These are phyloP conservation scores for Sebastes oblongus DNA, from an alignment of 2,797 vertebrate species.

Conservation along the genomic window DNA sequence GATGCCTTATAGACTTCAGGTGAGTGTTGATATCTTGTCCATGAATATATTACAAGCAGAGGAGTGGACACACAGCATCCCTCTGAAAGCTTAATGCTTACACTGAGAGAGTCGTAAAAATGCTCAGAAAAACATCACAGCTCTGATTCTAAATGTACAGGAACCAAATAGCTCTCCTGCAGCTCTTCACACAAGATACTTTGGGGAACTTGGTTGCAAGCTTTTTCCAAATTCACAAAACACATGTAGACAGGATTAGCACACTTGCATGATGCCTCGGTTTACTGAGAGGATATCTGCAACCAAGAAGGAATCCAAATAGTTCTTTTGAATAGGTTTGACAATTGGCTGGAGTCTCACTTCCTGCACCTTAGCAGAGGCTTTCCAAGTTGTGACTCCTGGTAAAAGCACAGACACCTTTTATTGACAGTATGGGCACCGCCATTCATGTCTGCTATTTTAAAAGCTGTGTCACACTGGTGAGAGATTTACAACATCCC, in stretches of 20 bases:
- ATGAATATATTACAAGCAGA: neutral
- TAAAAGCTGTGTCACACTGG: neutral
- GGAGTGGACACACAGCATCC: neutral
- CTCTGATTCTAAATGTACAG: constrained; percentile 1
- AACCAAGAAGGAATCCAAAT: constrained; percentile 8
- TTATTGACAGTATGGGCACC: neutral
- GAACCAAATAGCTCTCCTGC: neutral
- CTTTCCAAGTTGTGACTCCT: constrained; percentile 10
- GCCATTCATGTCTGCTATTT: neutral
- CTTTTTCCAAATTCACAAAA: constrained; percentile 39
- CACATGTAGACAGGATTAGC: constrained; percentile 19
- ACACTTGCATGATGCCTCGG: neutral
- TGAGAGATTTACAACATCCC: constrained; percentile 1
- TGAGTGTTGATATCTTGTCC: neutral
- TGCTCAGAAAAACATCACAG: neutral
- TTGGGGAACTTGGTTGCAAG: constrained; percentile 5
- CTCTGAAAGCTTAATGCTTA: neutral
- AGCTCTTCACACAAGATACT: constrained; percentile 15
- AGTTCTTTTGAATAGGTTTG: constrained; percentile 12
- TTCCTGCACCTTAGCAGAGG: constrained; percentile 9
- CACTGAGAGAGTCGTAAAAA: neutral
- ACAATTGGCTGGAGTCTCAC: constrained; percentile 9
- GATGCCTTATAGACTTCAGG: neutral
- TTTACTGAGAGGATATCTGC: neutral
- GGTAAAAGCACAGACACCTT: constrained; percentile 15